Percentiles rank a stretch among this genome's conserved stretches.
These are phyloP conservation scores for Brenthis daphne DNA, from an alignment of 2,888 invertebrate genomes.

Conservation along the genomic window DNA sequence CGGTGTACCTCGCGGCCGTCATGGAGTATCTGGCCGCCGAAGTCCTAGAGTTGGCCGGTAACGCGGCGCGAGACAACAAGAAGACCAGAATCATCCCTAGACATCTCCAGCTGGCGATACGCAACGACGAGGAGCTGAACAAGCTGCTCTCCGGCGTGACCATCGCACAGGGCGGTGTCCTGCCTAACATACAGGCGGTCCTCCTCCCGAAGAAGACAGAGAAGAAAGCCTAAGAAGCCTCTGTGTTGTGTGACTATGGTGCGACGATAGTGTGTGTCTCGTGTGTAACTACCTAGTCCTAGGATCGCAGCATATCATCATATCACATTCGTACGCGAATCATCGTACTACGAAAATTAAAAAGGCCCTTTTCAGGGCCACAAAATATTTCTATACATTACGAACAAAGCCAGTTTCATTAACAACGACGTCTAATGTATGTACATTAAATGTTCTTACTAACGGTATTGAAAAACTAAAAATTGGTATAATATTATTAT, in stretches of 20 bases:
- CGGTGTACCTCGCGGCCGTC: conserved; percentile 79
- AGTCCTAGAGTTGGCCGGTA: conserved; percentile 84
- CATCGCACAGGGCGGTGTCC: conserved; percentile 91
- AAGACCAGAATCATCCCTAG: conserved; percentile 87
- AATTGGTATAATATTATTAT: too few species aligned
- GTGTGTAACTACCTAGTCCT: too few species aligned
- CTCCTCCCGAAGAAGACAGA: conserved; percentile 87
- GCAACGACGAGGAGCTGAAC: conserved; percentile 59
- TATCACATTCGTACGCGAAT: background rate
- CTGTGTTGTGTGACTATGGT: background rate
- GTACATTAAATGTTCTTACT: too few species aligned
- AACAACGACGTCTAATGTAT: background rate
- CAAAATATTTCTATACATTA: conserved; percentile 22
- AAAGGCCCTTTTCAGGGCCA: conserved; percentile 37
- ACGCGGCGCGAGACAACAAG: conserved; percentile 86
- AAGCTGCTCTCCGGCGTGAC: conserved; percentile 88
- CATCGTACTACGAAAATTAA: background rate
- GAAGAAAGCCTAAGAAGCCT: conserved; percentile 44
- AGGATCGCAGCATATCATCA: too few species aligned
- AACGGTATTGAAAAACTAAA: too few species aligned
- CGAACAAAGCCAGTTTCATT: background rate
- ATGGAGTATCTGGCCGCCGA: conserved; percentile 86
- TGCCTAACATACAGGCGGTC: conserved; percentile 90
- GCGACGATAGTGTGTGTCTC: too few species aligned
- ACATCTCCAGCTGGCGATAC: conserved; percentile 25